A percentile compares a stretch with the other conserved stretches of the same genome.
Evolutionary conservation across 2,888 invertebrate genomes (phyloP).

Genomic region (Crematogaster levior): DNA sequence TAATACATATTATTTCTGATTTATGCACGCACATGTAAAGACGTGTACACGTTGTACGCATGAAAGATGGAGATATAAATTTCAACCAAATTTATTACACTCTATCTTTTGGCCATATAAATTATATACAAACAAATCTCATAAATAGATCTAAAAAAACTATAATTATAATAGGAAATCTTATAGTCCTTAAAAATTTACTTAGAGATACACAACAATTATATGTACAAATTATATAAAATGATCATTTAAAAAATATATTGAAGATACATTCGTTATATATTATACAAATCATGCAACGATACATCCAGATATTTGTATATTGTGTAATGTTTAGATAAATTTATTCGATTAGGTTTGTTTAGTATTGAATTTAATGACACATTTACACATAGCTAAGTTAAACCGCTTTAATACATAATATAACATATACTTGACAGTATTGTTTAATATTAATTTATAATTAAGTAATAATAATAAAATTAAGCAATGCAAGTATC

Average conservation of each 20-base stretch:
- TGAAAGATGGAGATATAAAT: neutral
- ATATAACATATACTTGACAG: neutral
- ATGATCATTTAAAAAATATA: slow-evolving; percentile 1
- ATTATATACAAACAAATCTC: neutral
- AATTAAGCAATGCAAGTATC: no score
- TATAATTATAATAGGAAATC: no score
- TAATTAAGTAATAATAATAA: no score
- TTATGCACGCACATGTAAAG: neutral
- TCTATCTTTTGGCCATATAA: neutral
- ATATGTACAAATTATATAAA: slow-evolving; percentile 4
- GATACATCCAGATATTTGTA: slow-evolving; percentile 1
- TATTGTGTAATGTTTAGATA: slow-evolving; percentile 20
- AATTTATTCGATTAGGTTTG: neutral
- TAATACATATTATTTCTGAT: slow-evolving; percentile 35
- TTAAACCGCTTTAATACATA: slow-evolving; percentile 17
- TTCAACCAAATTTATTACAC: neutral
- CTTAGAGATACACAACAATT: neutral
- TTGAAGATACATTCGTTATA: neutral
- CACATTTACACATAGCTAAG: neutral
- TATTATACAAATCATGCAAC: neutral
- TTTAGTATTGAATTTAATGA: neutral
- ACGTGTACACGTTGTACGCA: neutral
- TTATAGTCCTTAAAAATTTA: neutral
- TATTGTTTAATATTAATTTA: no score
- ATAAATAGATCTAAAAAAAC: no score